phyloP scores from a whole-genome alignment of 2,888 invertebrate species.

The Dryococelus australis region DNA sequence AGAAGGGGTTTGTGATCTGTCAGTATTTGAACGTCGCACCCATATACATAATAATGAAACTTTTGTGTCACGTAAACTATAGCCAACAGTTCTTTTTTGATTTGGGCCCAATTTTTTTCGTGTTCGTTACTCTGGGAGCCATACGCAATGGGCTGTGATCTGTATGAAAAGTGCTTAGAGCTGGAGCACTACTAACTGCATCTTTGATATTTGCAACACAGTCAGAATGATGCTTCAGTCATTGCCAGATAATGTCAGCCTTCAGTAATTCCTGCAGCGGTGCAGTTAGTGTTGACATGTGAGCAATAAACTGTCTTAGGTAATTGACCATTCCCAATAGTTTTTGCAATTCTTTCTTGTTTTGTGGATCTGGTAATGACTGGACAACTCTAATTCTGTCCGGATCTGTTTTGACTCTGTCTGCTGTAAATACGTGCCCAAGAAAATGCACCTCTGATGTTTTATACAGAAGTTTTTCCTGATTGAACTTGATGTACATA shows the following conservation, averaged over 20 bases:
- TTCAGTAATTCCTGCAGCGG: slow-evolving; percentile 34
- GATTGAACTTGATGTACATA: slow-evolving; percentile 27
- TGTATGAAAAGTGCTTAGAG: slow-evolving; percentile 37
- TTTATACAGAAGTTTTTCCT: neutral
- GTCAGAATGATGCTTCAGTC: slow-evolving; percentile 18
- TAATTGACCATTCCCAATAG: slow-evolving; percentile 35
- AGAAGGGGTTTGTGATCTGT: slow-evolving; percentile 32
- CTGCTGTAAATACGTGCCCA: slow-evolving; percentile 13
- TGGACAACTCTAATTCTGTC: slow-evolving; percentile 10
- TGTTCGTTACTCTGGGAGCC: no score
- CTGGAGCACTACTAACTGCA: slow-evolving; percentile 38
- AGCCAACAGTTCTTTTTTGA: slow-evolving; percentile 49
- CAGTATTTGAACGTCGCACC: slow-evolving; percentile 12
- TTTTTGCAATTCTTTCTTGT: no score
- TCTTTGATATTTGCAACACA: neutral
- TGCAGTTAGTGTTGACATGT: slow-evolving; percentile 35
- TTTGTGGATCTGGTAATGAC: neutral
- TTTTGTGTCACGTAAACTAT: slow-evolving; percentile 27
- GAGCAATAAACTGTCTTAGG: slow-evolving; percentile 31
- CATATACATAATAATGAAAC: slow-evolving; percentile 34
- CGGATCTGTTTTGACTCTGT: slow-evolving; percentile 13
- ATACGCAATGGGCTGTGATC: slow-evolving; percentile 52
- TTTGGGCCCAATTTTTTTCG: slow-evolving; percentile 51
- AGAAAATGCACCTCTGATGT: slow-evolving; percentile 8
- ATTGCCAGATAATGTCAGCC: neutral